Base-by-base conservation (phyloP, 2,113 vertebrate genomes). In the Misgurnus mizolepis region DNA sequence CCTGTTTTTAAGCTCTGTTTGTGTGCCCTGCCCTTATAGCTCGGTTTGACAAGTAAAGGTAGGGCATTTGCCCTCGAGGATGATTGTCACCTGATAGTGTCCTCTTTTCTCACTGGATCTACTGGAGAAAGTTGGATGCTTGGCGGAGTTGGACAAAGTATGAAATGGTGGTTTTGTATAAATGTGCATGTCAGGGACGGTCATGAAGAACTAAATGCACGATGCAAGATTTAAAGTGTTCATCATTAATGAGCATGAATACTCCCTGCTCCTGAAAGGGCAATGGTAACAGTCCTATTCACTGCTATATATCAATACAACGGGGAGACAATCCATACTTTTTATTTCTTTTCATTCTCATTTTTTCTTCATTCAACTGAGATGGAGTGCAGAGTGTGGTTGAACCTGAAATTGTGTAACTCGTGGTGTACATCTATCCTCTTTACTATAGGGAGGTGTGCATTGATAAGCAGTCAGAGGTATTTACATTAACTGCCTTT, bases 151-250 rank as follows among this genome's bases (percentile, higher is more conserved):
- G 7, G 55, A 53, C 60, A 40, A 49, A 67, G 84, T 76, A 34
- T 60, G 55, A 41, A 77, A 43, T 62, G 65, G 55, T 83, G 76
- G 67, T 43, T 27, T 53, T 87, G 81, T 80, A 82, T 70, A 80
- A 85, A 85, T 45, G 70, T 78, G 76, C 80, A 53, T 89, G 81
- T 82, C 69, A 73, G 68, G 62, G 66, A 80, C 83, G 80, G 40
- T 64, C 78, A 34, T 6, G 45, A 62, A 79, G 64, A 69, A 84
- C 53, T 84, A 80, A 49, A 49, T 49, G 5, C 17, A n/a, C 5
- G 6, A 68, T 73, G 50, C 17, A 58, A 83, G 61, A 60, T 85
- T 75, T 3, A 41, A 72, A 64, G 68, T 61, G 50, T 75, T 67
- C 4, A 40, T 79, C 4, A 50, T 80, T 22, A 73, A 55, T 15